These are phyloP conservation scores for Siphlonurus alternatus DNA, from an alignment of 2,888 invertebrate species.

Conservation along the genomic window DNA sequence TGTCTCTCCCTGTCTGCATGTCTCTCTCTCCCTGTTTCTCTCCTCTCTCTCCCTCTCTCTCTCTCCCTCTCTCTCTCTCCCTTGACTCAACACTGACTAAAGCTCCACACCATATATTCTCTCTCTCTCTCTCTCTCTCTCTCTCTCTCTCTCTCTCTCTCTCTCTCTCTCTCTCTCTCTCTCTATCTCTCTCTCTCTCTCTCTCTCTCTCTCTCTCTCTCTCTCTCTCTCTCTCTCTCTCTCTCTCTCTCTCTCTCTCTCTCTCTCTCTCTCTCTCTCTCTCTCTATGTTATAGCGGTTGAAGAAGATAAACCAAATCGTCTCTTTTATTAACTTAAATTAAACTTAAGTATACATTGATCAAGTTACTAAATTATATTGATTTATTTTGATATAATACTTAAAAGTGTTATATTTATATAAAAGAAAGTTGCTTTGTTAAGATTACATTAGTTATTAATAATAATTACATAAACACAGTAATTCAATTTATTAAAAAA, in stretches of 20 bases:
- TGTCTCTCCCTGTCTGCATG: background rate
- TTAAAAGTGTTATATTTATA: no score
- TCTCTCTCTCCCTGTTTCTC: background rate
- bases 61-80: background rate
- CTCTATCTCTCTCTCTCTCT: background rate
- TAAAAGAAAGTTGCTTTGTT: no score
- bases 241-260: background rate
- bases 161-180: no score
- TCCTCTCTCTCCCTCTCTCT: background rate
- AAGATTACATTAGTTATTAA: no score
- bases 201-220: background rate
- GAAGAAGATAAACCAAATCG: background rate
- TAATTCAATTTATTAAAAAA: background rate
- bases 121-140: background rate
- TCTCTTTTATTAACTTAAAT: background rate
- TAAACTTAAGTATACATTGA: background rate
- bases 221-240: background rate
- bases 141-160: no score
- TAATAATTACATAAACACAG: no score
- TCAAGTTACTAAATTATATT: background rate
- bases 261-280: background rate
- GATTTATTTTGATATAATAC: no score
- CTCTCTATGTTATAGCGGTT: background rate
- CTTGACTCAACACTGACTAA: background rate
- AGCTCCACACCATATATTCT: background rate